These are phyloP conservation scores for Nesospiza acunhae DNA, from an alignment of 2,113 vertebrate genomes.

Conservation along the genomic window DNA sequence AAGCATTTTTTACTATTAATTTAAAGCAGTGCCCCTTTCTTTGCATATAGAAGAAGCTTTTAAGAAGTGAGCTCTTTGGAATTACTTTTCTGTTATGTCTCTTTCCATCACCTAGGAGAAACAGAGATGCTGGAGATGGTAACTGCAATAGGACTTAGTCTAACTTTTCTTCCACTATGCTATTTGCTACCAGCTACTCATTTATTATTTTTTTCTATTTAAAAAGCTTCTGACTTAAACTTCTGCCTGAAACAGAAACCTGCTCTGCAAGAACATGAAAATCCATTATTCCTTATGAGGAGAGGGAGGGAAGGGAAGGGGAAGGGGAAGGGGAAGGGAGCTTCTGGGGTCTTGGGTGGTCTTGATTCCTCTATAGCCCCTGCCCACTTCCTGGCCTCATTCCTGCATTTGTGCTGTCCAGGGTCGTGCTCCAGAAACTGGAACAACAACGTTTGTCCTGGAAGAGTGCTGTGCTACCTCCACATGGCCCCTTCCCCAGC, in stretches of 20 bases:
- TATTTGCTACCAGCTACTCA: background rate
- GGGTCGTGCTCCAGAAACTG: background rate
- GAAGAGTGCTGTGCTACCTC: background rate
- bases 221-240: background rate
- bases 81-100: background rate
- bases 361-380: background rate
- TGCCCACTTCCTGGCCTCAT: too few species aligned
- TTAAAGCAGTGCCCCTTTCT: background rate
- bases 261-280: background rate
- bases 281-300: background rate
- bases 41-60: background rate
- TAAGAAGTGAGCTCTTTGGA: background rate
- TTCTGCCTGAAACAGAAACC: background rate
- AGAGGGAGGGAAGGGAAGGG: too few species aligned
- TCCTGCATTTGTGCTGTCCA: background rate
- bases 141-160: background rate
- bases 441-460: background rate
- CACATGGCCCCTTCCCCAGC: background rate
- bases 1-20: background rate
- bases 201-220: background rate
- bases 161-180: background rate
- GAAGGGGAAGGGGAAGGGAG: too few species aligned
- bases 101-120: background rate
- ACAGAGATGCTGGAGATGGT: background rate
- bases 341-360: background rate